These are phyloP conservation scores for Semicossyphus pulcher DNA, from an alignment of 2,113 vertebrate species.

Conservation along the genomic window DNA sequence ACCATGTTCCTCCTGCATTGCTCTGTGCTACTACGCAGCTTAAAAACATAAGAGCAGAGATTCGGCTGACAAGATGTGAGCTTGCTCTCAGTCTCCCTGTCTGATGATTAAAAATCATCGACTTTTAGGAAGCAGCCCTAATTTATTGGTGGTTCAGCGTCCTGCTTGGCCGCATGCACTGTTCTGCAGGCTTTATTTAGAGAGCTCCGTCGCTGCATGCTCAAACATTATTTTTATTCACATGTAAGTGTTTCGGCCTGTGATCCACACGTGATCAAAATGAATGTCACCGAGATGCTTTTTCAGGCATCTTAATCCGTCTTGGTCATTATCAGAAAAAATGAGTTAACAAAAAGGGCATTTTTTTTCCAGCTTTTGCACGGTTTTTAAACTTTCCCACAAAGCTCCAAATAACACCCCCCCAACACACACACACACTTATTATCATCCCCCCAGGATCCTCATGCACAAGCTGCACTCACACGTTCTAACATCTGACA, in stretches of 20 bases:
- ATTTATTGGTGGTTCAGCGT: neutral
- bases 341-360: neutral
- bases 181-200: neutral
- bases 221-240: constrained; percentile 6
- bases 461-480: constrained; percentile 24
- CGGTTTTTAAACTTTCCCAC: neutral
- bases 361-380: no score
- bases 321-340: neutral
- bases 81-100: no score
- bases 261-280: constrained; percentile 1
- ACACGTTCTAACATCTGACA: constrained; percentile 42
- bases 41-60: no score
- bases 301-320: neutral
- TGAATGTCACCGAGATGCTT: neutral
- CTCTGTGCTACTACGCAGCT: no score
- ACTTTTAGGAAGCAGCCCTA: no score
- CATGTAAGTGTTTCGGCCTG: no score
- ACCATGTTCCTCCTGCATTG: no score
- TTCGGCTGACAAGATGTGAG: no score
- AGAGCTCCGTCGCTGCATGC: neutral
- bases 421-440: no score
- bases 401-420: neutral
- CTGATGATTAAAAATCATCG: no score
- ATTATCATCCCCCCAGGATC: constrained; percentile 22
- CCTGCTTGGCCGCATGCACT: neutral